Evolutionary conservation across 2,113 vertebrate genomes (phyloP), one percentile per base, ranked within the genome.

Genomic region (Mormyrus lacerda): DNA sequence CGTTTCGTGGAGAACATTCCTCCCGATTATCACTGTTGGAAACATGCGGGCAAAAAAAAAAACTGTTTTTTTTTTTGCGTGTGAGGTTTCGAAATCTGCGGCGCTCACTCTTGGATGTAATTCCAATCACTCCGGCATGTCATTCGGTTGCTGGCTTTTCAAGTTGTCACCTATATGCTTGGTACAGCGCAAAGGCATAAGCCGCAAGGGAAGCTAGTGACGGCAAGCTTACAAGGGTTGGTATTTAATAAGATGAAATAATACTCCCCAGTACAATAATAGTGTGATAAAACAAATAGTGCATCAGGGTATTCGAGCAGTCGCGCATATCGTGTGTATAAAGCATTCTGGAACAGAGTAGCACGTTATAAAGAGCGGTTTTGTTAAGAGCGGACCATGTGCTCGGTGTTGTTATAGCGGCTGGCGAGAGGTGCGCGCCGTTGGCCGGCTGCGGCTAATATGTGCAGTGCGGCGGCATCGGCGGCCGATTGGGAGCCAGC

Each of bases 301-400:
- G 11, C n/a, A 69, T 69, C n/a, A 9, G n/a, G n/a, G n/a, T 13
- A 4, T 69, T 31, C 9, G 61, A 11, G 27, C 27, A 27, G n/a
- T 27, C 27, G 61, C 10, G n/a, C 9, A 27, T 65, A 27, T 11
- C 9, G n/a, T 31, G n/a, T 69, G 61, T 69, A 69, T 31, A 11
- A 65, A 69, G 61, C 61, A 13, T 69, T 69, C n/a, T 69, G 61
- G 11, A 31, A 69, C n/a, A 27, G 61, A 69, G 61, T 3, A 65
- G 61, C n/a, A 10, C 61, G 61, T n/a, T 27, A n/a, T 19, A 8
- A 55, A 47, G 24, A 2, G 4, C 42, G 42, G 35, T n/a, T 79
- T 27, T 79, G 83, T 85, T 55, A 65, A 50, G 44, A 69, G 47
- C 35, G 44, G 79, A 50, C 83, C 84, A 90, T 87, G 90, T 90